These are phyloP conservation scores for Prolemur simus DNA, from an alignment of 2,113 vertebrate genomes.

Conservation along the genomic window DNA sequence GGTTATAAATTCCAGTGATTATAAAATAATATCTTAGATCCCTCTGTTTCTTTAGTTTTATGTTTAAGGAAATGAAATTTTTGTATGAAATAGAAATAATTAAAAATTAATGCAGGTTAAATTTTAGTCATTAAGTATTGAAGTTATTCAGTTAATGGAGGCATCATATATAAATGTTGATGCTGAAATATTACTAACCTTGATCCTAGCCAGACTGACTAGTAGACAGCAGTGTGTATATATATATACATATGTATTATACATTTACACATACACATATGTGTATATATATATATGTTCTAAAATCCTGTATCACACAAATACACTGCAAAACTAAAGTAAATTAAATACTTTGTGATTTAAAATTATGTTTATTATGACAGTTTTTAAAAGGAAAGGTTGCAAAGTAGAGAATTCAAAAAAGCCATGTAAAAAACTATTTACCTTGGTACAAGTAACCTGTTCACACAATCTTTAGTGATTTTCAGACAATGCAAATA, in stretches of 20 bases:
- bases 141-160: not conserved
- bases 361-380: slow-evolving; percentile 76
- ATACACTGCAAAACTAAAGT: slow-evolving; percentile 26
- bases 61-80: slow-evolving; percentile 22
- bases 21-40: not conserved
- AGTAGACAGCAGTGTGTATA: not conserved
- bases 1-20: not conserved
- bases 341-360: slow-evolving; percentile 76
- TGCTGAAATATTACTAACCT: not conserved
- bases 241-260: not conserved
- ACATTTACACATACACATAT: not conserved
- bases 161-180: not conserved
- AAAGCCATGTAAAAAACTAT: slow-evolving; percentile 2
- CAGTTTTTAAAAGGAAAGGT: slow-evolving; percentile 71
- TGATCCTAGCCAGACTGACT: not conserved
- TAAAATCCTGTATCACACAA: slow-evolving; percentile 22
- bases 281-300: not conserved
- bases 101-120: slow-evolving; percentile 29
- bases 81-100: not conserved
- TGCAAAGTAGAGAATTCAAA: slow-evolving; percentile 74
- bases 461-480: slow-evolving; percentile 59
- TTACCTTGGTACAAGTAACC: slow-evolving; percentile 39
- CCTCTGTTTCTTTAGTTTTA: not conserved
- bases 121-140: not conserved
- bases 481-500: slow-evolving; percentile 59